Evolutionary conservation across 2,113 vertebrate genomes (phyloP).

Genomic region (Eidolon helvum): DNA sequence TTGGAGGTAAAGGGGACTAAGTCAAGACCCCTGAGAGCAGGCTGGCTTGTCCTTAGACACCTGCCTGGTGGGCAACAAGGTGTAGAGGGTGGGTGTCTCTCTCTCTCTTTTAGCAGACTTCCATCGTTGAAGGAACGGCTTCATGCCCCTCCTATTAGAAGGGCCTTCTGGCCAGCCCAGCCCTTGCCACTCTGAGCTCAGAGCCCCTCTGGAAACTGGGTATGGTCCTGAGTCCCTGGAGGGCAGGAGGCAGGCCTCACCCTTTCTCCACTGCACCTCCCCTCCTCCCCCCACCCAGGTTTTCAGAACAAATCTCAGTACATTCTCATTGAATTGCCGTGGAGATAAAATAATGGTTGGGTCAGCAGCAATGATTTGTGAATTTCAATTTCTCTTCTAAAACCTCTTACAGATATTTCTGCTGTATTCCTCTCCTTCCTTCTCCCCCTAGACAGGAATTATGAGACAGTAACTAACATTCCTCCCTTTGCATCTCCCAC

Average conservation of each 20-base stretch:
- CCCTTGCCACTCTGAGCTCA: not conserved
- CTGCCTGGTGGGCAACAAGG: not conserved
- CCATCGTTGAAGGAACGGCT: not conserved
- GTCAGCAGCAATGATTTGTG: not conserved
- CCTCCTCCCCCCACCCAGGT: too few relatives aligned
- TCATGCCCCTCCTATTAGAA: not conserved
- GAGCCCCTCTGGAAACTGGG: not conserved
- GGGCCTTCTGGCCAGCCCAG: not conserved
- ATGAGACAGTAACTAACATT: not conserved
- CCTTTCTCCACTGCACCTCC: not conserved
- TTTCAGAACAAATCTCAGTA: not conserved
- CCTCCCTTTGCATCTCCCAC: not conserved
- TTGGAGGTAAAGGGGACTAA: not conserved
- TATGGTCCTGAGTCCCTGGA: not conserved
- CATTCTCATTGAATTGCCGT: not conserved
- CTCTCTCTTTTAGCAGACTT: not conserved
- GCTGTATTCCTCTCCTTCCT: not conserved
- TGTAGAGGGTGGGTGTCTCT: rapidly evolving
- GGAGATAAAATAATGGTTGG: not conserved
- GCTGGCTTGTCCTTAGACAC: not conserved
- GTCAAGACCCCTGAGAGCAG: not conserved
- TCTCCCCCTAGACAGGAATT: not conserved
- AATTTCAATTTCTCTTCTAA: constrained; percentile 56
- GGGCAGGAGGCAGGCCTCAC: not conserved
- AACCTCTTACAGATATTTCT: constrained; percentile 47